Conservation (phyloP, 2,888 invertebrate species). For the Andrena marginata region DNA sequence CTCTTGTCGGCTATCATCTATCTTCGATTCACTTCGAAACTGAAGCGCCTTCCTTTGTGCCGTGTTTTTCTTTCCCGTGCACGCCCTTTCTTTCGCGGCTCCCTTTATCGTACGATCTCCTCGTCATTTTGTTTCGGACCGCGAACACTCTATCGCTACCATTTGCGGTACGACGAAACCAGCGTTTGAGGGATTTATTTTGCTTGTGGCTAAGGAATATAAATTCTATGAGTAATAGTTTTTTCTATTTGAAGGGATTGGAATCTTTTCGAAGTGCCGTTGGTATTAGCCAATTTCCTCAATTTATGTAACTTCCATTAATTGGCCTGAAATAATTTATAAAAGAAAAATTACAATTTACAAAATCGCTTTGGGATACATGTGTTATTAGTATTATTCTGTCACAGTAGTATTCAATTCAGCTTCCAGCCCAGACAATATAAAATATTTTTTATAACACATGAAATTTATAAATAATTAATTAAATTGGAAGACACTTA, state of each 20-base stretch:
- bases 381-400: too few species aligned
- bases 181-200: background rate
- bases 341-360: too few species aligned
- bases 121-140: slow-evolving; percentile 30
- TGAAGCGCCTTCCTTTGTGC: slow-evolving; percentile 69
- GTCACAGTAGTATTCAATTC: too few species aligned
- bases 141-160: slow-evolving; percentile 18
- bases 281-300: too few species aligned
- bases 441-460: too few species aligned
- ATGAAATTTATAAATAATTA: too few species aligned
- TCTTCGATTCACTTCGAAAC: slow-evolving; percentile 74
- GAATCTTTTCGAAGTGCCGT: background rate
- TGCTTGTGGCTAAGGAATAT: background rate
- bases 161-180: background rate
- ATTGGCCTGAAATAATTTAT: background rate
- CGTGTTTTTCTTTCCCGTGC: slow-evolving; percentile 50
- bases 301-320: background rate
- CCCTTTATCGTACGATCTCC: slow-evolving; percentile 44
- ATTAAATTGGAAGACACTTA: too few species aligned
- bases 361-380: too few species aligned
- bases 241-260: background rate
- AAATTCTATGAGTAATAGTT: background rate
- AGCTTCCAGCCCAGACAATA: too few species aligned
- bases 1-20: slow-evolving; percentile 71
- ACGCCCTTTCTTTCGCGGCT: slow-evolving; percentile 22